phyloP scores from a whole-genome alignment of 2,797 vertebrate species.

The Bucorvus abyssinicus region DNA sequence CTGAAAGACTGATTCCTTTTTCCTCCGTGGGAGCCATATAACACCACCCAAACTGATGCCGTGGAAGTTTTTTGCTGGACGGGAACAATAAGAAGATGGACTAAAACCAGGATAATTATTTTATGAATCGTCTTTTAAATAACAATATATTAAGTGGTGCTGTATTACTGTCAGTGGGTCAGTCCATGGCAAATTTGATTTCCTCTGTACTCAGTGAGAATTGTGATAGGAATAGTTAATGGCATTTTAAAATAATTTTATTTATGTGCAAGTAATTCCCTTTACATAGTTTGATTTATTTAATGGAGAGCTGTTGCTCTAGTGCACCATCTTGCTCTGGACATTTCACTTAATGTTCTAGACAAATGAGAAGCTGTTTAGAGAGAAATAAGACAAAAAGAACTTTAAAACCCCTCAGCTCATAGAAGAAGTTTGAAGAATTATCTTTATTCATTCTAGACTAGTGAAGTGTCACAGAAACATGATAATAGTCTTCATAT shows the following conservation, averaged over 20 bases:
- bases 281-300: neutral
- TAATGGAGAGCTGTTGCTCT: neutral
- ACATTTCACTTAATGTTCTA: neutral
- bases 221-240: neutral
- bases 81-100: neutral
- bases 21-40: neutral
- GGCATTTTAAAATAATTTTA: neutral
- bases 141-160: neutral
- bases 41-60: neutral
- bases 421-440: neutral
- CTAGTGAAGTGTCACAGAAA: neutral
- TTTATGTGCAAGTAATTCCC: neutral
- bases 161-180: neutral
- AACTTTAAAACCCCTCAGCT: neutral
- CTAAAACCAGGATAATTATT: neutral
- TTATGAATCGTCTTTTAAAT: neutral
- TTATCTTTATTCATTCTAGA: neutral
- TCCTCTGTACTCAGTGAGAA: neutral
- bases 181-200: neutral
- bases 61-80: neutral
- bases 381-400: neutral
- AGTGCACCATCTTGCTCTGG: neutral
- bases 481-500: neutral
- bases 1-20: neutral
- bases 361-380: neutral